Conservation (phyloP, 2,797 vertebrate species). For the Propithecus perrieri region DNA sequence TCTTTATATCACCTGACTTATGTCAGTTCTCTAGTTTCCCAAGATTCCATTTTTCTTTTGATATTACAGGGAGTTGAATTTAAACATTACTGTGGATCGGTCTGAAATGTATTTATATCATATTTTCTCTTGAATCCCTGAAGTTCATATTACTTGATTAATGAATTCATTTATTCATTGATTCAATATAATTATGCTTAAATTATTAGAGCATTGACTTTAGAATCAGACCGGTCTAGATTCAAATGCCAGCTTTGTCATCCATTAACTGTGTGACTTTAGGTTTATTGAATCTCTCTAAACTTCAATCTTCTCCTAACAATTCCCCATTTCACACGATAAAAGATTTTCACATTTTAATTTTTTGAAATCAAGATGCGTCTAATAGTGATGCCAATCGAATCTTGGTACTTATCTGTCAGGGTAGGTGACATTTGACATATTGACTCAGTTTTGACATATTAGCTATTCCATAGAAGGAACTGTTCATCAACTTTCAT, state of each 20-base stretch:
- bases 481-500: no score
- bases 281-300: not conserved
- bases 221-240: not conserved
- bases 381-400: not conserved
- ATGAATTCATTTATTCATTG: not conserved
- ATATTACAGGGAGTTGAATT: not conserved
- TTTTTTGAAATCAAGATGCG: not conserved
- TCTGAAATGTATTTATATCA: not conserved
- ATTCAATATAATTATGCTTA: not conserved
- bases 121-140: conserved; percentile 27
- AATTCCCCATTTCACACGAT: not conserved
- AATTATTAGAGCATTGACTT: not conserved
- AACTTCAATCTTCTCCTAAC: not conserved
- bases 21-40: not conserved
- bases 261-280: not conserved
- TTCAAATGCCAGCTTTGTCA: not conserved
- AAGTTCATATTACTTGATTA: not conserved
- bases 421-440: not conserved
- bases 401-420: not conserved
- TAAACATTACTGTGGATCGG: not conserved
- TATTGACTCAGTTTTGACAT: not conserved
- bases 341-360: not conserved
- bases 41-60: not conserved
- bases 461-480: not conserved
- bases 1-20: not conserved